A percentile compares a stretch with the other conserved stretches of the same genome.
phyloP scores from a whole-genome alignment of 2,797 vertebrate genomes.

The Eidolon dupreanum region DNA sequence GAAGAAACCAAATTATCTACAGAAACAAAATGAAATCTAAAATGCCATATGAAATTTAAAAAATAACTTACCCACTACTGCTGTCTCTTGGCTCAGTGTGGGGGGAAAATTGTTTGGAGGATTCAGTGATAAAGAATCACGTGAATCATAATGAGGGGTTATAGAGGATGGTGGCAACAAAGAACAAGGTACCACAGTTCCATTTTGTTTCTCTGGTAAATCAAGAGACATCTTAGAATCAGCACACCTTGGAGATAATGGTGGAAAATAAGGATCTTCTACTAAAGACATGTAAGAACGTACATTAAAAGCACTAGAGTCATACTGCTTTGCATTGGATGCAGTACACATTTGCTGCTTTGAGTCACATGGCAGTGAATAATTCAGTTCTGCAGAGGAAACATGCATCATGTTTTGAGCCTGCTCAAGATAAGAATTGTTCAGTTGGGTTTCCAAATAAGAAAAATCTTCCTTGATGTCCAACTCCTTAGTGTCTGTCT shows the following conservation, averaged over 20 bases:
- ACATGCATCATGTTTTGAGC: background rate
- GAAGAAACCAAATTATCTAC: slow-evolving; percentile 7
- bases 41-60: background rate
- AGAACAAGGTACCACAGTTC: background rate
- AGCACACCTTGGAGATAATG: slow-evolving; percentile 68
- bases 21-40: slow-evolving; percentile 26
- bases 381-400: slow-evolving; percentile 61
- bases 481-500: slow-evolving; percentile 25
- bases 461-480: slow-evolving; percentile 23
- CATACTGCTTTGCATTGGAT: background rate
- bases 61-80: slow-evolving; percentile 68
- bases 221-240: slow-evolving; percentile 60
- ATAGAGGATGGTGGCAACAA: background rate
- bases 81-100: background rate
- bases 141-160: background rate
- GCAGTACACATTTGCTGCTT: background rate
- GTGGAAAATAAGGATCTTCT: slow-evolving; percentile 86
- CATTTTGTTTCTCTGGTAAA: slow-evolving; percentile 41
- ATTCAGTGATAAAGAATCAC: background rate
- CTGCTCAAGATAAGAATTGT: background rate
- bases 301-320: background rate
- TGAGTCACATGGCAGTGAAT: background rate
- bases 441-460: background rate
- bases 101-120: background rate
- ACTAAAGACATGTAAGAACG: slow-evolving; percentile 71